Base-by-base conservation (phyloP, 1,140 invertebrate species). In the Pristionchus pacificus region DNA sequence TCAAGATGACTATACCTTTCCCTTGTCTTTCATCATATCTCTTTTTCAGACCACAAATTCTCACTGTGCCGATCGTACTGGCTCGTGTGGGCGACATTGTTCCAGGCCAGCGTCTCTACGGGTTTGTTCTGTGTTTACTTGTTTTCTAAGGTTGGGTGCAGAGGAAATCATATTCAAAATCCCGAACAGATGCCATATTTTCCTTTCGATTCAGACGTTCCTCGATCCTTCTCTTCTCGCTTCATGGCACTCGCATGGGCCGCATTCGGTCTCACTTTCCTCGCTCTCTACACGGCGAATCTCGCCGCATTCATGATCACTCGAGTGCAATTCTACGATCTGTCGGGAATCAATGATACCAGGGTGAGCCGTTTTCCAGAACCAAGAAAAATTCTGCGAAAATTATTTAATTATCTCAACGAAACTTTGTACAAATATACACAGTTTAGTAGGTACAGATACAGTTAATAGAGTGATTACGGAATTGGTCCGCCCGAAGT, bases 231-330 rank as follows among this genome's bases (percentile, higher is more conserved):
- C 3, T 77, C 81, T 15, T 65, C 71, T 32, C 68, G 80, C 62
- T 85, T 87, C 70, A 79, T 87, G 74, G 84, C 84, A 10, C 84
- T 86, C 64, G 83, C 86, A 33, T 87, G 86, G 95, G 95, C 95
- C 13, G 90, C 97, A 88, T 98, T 98, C 84, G 93, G 94, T 10
- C 73, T 87, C 13, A 86, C 86, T 13, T 87, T 87, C 68, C 80
- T 86, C 24, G 86, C 86, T 14, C 84, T 83, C 29, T 86, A 86
- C 66, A 85, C 75, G 91, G 93, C 93, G 84, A 96, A 96, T 86
- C 86, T 96, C 83, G 95, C 96, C 29, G 95, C 95, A 64, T 98
- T 98, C 88, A 98, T 98, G 96, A 98, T 98, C 81, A 97, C 95
- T 38, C 88, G 95, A 77, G 94, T 98, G 85, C 94, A 97, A 82